These are phyloP conservation scores for Zaprionus africanus DNA, from an alignment of 1,140 invertebrate species.

Conservation along the genomic window DNA sequence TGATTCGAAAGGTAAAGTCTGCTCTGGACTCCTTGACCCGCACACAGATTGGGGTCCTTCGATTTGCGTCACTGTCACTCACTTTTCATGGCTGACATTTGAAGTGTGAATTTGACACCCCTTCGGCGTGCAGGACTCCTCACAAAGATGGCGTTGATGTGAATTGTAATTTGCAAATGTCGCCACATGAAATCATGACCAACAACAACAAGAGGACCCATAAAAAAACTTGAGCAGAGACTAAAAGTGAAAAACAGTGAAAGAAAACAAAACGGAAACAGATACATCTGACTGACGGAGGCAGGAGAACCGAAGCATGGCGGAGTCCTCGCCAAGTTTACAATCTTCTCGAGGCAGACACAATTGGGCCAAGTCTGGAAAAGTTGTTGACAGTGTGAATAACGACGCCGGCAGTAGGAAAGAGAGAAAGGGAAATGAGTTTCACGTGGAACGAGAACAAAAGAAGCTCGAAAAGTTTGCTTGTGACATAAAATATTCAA, in stretches of 20 bases:
- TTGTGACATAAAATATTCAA: constrained; percentile 26
- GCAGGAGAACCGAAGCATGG: neutral
- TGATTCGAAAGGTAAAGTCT: constrained; percentile 3
- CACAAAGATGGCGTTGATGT: constrained; percentile 19
- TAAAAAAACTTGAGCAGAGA: constrained; percentile 14
- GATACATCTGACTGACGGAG: constrained; percentile 37
- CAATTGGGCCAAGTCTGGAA: constrained; percentile 57
- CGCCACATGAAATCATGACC: constrained; percentile 34
- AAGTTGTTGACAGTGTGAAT: constrained; percentile 77
- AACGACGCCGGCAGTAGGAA: neutral
- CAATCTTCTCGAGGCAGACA: constrained; percentile 37
- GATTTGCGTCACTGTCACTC: constrained; percentile 71
- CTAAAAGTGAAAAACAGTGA: constrained; percentile 23
- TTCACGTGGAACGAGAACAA: neutral
- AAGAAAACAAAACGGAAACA: constrained; percentile 26
- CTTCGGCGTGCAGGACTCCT: neutral
- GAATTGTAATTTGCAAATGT: constrained; percentile 73
- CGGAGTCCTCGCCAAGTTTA: constrained; percentile 5
- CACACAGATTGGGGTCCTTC: constrained; percentile 24
- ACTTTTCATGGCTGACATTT: constrained; percentile 63
- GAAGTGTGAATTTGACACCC: constrained; percentile 55
- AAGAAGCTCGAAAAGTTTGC: neutral
- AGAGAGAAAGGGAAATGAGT: neutral
- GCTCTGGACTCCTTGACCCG: constrained; percentile 20
- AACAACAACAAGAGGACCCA: constrained; percentile 22